A percentile compares a stretch with the other conserved stretches of the same genome.
phyloP scores from a whole-genome alignment of 2,797 vertebrate species.

The Mionectes olivaceus region DNA sequence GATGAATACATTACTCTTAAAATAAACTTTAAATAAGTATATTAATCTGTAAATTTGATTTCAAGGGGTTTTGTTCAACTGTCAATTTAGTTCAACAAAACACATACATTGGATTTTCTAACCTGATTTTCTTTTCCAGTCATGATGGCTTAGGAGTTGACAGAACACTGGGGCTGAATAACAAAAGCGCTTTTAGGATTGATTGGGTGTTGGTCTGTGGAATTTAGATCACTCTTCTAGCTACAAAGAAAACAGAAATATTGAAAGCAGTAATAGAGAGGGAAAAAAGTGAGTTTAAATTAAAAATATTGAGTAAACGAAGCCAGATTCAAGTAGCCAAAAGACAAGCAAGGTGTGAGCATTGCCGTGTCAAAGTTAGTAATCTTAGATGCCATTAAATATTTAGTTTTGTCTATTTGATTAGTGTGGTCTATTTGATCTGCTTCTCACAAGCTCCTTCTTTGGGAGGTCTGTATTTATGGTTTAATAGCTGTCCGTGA shows the following conservation, averaged over 20 bases:
- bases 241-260: not conserved
- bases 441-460: slow-evolving; percentile 54
- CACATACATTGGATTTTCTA: not conserved
- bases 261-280: not conserved
- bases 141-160: not conserved
- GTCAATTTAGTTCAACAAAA: not conserved
- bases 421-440: slow-evolving; percentile 70
- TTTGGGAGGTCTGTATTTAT: slow-evolving; percentile 36
- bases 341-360: slow-evolving; percentile 34
- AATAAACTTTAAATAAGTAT: not conserved
- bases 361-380: slow-evolving; percentile 57
- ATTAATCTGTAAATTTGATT: not conserved
- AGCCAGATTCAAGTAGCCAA: slow-evolving; percentile 20
- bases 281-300: not conserved
- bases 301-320: not conserved
- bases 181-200: not conserved
- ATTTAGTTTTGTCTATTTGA: slow-evolving; percentile 71
- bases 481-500: slow-evolving; percentile 6
- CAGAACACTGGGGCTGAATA: not conserved
- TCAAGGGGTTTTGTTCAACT: not conserved
- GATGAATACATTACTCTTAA: not conserved
- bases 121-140: not conserved
- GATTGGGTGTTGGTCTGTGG: not conserved
- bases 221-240: not conserved
- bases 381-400: slow-evolving; percentile 78